Conservation (phyloP, 1,140 invertebrate genomes). For the Pollicipes pollicipes region DNA sequence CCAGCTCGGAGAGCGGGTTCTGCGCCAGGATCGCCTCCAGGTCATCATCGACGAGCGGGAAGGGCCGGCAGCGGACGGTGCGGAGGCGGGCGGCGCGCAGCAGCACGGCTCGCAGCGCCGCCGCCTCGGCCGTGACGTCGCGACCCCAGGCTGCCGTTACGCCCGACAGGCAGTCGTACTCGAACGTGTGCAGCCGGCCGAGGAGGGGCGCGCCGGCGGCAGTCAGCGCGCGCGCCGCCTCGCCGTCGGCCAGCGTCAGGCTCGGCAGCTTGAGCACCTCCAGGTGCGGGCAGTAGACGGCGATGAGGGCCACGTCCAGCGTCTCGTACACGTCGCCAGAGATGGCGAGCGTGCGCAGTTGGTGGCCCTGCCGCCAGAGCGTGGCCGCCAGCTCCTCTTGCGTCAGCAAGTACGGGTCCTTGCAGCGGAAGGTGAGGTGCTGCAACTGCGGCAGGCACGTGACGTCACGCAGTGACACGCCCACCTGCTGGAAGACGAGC, state of each 20-base stretch:
- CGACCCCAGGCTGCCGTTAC: neutral
- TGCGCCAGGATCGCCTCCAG: neutral
- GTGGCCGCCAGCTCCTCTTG: neutral
- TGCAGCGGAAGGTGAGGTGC: neutral
- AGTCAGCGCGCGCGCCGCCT: neutral
- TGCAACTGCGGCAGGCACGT: neutral
- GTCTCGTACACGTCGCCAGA: neutral
- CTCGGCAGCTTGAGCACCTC: neutral
- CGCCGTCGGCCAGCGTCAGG: neutral
- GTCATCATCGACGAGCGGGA: conserved; percentile 5
- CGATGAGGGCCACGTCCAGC: neutral
- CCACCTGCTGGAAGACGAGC: neutral
- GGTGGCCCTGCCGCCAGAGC: neutral
- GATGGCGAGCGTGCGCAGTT: neutral
- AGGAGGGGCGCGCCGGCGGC: neutral
- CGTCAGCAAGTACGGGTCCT: neutral
- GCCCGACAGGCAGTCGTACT: neutral
- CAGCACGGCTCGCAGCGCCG: neutral
- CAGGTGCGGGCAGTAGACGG: neutral
- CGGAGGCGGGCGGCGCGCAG: neutral
- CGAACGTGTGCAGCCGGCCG: neutral
- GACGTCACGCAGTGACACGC: neutral
- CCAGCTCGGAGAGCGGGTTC: neutral
- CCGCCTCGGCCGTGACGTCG: neutral
- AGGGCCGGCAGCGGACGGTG: conserved; percentile 1